Conservation (phyloP, 2,888 invertebrate genomes). For the Yponomeuta sedellus region DNA sequence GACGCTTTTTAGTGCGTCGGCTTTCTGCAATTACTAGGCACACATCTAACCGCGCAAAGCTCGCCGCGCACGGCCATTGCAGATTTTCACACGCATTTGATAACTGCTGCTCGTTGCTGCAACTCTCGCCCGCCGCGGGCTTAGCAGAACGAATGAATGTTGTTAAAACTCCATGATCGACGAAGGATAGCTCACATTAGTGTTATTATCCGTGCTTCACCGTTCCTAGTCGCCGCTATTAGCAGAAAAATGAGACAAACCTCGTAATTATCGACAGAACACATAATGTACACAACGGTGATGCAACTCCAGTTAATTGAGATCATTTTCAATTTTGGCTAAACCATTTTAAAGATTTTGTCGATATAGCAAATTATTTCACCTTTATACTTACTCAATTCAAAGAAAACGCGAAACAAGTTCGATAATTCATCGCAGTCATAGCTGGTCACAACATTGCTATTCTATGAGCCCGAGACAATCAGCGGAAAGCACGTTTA, state of each 20-base stretch:
- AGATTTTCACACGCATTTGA: conserved; percentile 59
- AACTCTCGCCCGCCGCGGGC: conserved; percentile 23
- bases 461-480: not conserved
- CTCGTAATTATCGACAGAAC: conserved; percentile 15
- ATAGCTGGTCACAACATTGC: not conserved
- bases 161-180: conserved; percentile 30
- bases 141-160: conserved; percentile 30
- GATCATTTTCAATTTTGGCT: not conserved
- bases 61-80: conserved; percentile 42
- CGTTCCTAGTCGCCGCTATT: conserved; percentile 17
- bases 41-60: conserved; percentile 19
- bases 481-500: conserved; percentile 9
- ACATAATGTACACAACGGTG: not conserved
- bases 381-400: not conserved
- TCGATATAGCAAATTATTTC: not conserved
- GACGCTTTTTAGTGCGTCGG: conserved; percentile 44
- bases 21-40: conserved; percentile 50
- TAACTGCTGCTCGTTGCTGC: conserved; percentile 27
- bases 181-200: conserved; percentile 15
- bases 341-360: not conserved
- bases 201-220: conserved; percentile 16
- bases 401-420: not conserved
- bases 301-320: conserved; percentile 4
- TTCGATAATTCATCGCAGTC: conserved; percentile 8
- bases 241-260: conserved; percentile 16